phyloP scores from a whole-genome alignment of 1,140 invertebrate species.

The Rhysida immarginata region DNA sequence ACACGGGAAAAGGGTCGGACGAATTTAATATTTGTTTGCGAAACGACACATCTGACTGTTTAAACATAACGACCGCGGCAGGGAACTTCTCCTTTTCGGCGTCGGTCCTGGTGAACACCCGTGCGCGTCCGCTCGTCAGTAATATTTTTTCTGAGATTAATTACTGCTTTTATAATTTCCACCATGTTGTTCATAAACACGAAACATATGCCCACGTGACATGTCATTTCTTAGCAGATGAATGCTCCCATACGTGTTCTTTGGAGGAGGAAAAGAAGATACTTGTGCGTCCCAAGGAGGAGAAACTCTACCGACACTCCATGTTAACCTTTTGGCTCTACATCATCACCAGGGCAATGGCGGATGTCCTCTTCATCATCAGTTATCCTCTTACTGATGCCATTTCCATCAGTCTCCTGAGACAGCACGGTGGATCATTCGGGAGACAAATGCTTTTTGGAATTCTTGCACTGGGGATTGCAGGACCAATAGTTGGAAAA shows the following conservation, averaged over 20 bases:
- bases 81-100: not conserved
- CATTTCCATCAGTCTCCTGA: constrained; percentile 58
- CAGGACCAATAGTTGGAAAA: constrained; percentile 18
- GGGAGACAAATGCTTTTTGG: constrained; percentile 62
- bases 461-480: constrained; percentile 44
- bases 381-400: constrained; percentile 51
- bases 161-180: not conserved
- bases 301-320: constrained; percentile 34
- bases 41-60: not conserved
- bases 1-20: not conserved
- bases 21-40: not conserved
- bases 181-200: not conserved
- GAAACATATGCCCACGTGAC: not conserved
- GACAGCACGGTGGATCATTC: constrained; percentile 61
- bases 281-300: not conserved
- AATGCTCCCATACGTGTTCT: not conserved
- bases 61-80: not conserved
- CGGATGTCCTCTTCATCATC: constrained; percentile 57
- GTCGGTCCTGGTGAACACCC: not conserved
- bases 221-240: not conserved
- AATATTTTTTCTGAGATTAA: not conserved
- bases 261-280: not conserved
- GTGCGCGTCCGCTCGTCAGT: not conserved
- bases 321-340: constrained; percentile 52
- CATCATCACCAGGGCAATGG: constrained; percentile 44